phyloP scores from a whole-genome alignment of 2,797 vertebrate genomes.

The Avahi laniger region DNA sequence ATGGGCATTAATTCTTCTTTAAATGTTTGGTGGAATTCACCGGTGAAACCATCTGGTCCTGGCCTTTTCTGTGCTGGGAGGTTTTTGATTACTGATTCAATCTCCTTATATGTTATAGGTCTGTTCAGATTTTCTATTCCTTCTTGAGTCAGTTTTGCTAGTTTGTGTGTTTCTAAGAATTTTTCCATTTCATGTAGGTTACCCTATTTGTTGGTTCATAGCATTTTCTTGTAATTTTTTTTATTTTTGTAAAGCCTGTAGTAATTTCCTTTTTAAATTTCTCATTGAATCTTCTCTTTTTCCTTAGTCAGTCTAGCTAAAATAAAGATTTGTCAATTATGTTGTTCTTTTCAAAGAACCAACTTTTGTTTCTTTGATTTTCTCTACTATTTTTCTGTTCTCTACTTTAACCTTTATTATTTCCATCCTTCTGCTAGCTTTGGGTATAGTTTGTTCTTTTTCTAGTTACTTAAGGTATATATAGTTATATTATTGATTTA shows the following conservation, averaged over 20 bases:
- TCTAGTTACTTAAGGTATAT: not conserved
- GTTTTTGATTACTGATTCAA: not conserved
- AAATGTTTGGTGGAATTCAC: not conserved
- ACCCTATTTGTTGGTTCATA: not conserved
- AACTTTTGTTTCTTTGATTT: conserved; percentile 20
- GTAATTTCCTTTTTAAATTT: not conserved
- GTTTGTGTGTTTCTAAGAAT: not conserved
- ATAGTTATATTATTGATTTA: not conserved
- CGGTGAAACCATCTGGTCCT: not conserved
- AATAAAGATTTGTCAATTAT: conserved; percentile 9
- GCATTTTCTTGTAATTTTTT: not conserved
- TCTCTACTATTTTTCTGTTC: not conserved
- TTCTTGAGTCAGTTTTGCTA: conserved; percentile 3
- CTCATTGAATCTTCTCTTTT: not conserved
- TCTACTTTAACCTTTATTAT: not conserved
- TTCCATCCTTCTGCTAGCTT: not conserved
- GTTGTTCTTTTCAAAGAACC: not conserved
- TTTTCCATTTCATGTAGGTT: not conserved
- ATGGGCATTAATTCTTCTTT: not conserved
- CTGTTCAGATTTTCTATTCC: not conserved
- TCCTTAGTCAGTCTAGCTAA: not conserved
- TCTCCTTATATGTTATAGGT: not conserved
- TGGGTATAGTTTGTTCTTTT: not conserved
- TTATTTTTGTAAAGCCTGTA: not conserved
- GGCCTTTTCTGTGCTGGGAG: not conserved